phyloP scores from a whole-genome alignment of 2,888 invertebrate species.

The Idaea straminata region DNA sequence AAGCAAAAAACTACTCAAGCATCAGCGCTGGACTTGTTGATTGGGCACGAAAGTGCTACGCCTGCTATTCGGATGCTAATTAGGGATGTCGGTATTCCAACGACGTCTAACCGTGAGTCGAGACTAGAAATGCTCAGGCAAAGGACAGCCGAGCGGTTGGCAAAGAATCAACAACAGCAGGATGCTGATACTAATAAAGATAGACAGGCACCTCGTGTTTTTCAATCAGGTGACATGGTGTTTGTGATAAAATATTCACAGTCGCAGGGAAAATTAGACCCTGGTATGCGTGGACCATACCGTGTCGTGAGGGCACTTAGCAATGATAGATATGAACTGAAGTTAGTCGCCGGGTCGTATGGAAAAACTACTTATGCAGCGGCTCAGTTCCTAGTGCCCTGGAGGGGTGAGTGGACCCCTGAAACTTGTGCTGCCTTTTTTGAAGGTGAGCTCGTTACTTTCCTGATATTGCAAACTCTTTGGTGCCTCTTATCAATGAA shows the following conservation, averaged over 20 bases:
- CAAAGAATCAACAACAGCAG: constrained; percentile 1
- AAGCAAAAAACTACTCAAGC: constrained; percentile 22
- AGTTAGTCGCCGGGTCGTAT: constrained; percentile 14
- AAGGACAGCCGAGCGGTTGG: neutral
- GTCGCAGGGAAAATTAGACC: constrained; percentile 17
- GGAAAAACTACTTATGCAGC: constrained; percentile 15
- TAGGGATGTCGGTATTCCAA: constrained; percentile 19
- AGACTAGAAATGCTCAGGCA: no score
- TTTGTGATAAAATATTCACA: constrained; percentile 27
- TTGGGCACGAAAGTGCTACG: no score
- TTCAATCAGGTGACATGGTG: constrained; percentile 13
- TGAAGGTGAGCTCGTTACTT: no score
- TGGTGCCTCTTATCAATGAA: no score
- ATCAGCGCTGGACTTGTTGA: no score
- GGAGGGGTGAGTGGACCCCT: no score
- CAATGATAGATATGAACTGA: constrained; percentile 18
- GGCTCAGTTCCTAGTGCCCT: constrained; percentile 12
- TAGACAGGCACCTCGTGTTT: constrained; percentile 4
- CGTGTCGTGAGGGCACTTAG: constrained; percentile 10
- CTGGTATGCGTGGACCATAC: constrained; percentile 21
- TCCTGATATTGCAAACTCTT: no score
- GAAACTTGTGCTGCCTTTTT: no score
- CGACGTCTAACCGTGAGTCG: constrained; percentile 15
- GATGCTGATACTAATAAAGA: constrained; percentile 2
- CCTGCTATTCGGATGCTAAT: constrained; percentile 16